A percentile compares a stretch with the other conserved stretches of the same genome.
These are phyloP conservation scores for Aphidius colemani DNA, from an alignment of 2,888 invertebrate genomes.

Conservation along the genomic window DNA sequence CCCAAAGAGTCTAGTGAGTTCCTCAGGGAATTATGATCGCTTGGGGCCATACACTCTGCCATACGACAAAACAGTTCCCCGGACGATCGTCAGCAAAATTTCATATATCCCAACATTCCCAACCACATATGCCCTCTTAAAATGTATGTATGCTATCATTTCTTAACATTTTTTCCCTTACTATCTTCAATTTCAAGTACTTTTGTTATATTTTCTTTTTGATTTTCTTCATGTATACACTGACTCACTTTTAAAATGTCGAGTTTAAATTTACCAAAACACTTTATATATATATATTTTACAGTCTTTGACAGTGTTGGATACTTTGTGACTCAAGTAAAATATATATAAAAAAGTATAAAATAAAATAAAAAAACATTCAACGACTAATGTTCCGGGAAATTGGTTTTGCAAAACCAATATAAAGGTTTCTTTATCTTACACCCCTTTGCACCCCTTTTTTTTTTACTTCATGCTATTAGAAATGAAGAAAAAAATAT, in stretches of 20 bases:
- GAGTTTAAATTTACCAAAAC: too few species aligned
- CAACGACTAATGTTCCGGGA: slow-evolving; percentile 57
- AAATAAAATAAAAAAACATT: slow-evolving; percentile 39
- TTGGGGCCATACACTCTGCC: slow-evolving; percentile 28
- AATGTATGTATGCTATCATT: slow-evolving; percentile 7
- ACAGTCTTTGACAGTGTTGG: slow-evolving; percentile 4
- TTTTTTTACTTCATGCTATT: slow-evolving; percentile 5
- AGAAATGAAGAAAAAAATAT: slow-evolving; percentile 20
- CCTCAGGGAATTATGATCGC: slow-evolving; percentile 49
- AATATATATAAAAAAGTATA: slow-evolving; percentile 6
- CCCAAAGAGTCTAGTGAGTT: slow-evolving; percentile 38
- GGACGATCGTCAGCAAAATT: slow-evolving; percentile 57
- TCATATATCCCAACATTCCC: slow-evolving; percentile 42
- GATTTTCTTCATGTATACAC: too few species aligned
- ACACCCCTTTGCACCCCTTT: slow-evolving; percentile 30
- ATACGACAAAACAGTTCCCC: slow-evolving; percentile 41
- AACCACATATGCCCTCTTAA: slow-evolving; percentile 46
- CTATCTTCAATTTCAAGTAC: too few species aligned
- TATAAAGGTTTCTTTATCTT: slow-evolving; percentile 48
- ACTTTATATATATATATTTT: slow-evolving; percentile 8
- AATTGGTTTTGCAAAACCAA: slow-evolving; percentile 52
- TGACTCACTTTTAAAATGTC: too few species aligned
- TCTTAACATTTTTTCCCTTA: too few species aligned
- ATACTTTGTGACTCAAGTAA: neutral
- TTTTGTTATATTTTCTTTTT: too few species aligned